Evolutionary conservation across 2,888 invertebrate genomes (phyloP).

Genomic region (Drosophila fulvimacula): DNA sequence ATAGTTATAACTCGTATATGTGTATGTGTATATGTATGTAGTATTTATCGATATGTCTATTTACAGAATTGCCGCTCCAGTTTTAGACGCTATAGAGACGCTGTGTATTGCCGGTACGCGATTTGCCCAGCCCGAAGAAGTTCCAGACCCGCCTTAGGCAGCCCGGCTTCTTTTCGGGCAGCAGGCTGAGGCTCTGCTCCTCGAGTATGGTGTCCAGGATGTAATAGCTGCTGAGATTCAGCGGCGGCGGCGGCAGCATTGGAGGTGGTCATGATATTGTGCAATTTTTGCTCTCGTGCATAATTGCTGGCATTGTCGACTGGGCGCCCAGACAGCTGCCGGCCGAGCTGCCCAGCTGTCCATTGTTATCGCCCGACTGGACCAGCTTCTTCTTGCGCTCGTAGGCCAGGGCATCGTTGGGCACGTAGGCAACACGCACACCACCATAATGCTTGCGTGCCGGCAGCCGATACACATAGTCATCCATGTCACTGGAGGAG

Average conservation of each 20-base stretch:
- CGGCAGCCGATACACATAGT: slow-evolving; percentile 93
- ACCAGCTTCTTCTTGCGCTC: slow-evolving; percentile 88
- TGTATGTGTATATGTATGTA: slow-evolving; percentile 26
- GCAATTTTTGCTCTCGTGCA: slow-evolving; percentile 90
- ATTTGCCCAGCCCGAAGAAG: slow-evolving; percentile 70
- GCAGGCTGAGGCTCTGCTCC: slow-evolving; percentile 75
- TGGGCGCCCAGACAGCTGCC: slow-evolving; percentile 34
- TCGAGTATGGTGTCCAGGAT: slow-evolving; percentile 82
- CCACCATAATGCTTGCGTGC: slow-evolving; percentile 93
- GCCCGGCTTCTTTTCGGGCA: slow-evolving; percentile 79
- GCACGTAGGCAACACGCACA: slow-evolving; percentile 96
- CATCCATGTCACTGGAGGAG: slow-evolving; percentile 93
- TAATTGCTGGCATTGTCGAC: slow-evolving; percentile 57
- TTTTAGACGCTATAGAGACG: slow-evolving; percentile 58
- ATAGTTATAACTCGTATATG: slow-evolving; percentile 3
- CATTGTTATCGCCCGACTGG: slow-evolving; percentile 62
- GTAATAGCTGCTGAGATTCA: slow-evolving; percentile 81
- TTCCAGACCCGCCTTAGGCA: slow-evolving; percentile 80
- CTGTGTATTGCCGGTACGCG: slow-evolving; percentile 39
- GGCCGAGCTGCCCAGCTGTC: neutral
- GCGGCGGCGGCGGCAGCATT: slow-evolving; percentile 79
- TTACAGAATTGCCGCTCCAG: slow-evolving; percentile 43
- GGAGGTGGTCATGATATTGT: slow-evolving; percentile 91
- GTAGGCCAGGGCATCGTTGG: slow-evolving; percentile 94
- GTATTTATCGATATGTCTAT: slow-evolving; percentile 70